A percentile compares a stretch with the other conserved stretches of the same genome.
These are phyloP conservation scores for Nymphalis polychloros DNA, from an alignment of 2,888 invertebrate species.

Conservation along the genomic window DNA sequence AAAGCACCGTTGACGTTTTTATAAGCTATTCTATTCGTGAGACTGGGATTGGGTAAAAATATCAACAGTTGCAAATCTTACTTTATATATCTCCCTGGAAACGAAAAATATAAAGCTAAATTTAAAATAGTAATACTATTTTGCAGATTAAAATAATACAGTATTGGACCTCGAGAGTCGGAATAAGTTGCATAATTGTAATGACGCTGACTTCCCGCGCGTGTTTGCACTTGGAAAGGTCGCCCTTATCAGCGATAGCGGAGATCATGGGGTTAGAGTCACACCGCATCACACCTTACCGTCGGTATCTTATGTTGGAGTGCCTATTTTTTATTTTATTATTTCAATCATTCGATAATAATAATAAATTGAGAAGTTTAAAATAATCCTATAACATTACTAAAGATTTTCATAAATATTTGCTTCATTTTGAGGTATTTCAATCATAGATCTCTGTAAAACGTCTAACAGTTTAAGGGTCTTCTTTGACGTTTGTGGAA, in stretches of 20 bases:
- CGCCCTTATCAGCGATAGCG: neutral
- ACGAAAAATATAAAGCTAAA: neutral
- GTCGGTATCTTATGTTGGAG: neutral
- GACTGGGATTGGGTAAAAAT: too few relatives aligned
- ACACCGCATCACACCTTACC: neutral
- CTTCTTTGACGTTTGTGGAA: too few relatives aligned
- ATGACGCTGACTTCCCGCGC: neutral
- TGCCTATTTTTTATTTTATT: neutral
- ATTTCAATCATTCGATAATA: neutral
- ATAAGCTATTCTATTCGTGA: too few relatives aligned
- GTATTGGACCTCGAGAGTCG: neutral
- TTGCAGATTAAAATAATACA: too few relatives aligned
- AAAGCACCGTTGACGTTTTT: neutral
- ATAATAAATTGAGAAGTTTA: too few relatives aligned
- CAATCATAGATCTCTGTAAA: too few relatives aligned
- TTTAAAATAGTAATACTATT: neutral
- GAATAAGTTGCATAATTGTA: neutral
- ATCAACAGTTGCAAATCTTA: too few relatives aligned
- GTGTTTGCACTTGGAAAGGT: constrained; percentile 9
- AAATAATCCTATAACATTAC: too few relatives aligned
- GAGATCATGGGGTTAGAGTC: neutral
- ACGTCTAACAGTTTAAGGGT: too few relatives aligned
- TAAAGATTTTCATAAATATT: too few relatives aligned
- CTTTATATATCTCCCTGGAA: too few relatives aligned
- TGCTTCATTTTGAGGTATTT: too few relatives aligned